Conservation (phyloP, 2,797 vertebrate species). For the Champsocephalus gunnari region DNA sequence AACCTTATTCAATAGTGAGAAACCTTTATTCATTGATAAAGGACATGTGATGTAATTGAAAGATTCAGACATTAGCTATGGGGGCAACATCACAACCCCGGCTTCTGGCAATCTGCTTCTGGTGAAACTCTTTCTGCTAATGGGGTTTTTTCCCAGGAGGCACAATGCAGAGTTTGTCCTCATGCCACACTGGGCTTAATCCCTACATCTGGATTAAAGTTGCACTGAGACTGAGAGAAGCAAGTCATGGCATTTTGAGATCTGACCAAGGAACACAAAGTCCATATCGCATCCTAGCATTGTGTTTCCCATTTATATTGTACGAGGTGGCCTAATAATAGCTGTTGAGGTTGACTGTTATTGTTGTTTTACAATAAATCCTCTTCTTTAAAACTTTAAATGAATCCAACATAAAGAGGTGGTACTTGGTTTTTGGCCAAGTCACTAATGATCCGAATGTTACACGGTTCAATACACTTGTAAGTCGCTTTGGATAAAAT, state of each 20-base stretch:
- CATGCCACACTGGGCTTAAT: slow-evolving; percentile 59
- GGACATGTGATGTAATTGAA: too few species aligned
- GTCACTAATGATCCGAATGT: background rate
- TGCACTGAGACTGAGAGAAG: slow-evolving; percentile 58
- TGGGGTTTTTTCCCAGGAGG: slow-evolving; percentile 58
- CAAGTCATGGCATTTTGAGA: slow-evolving; percentile 50
- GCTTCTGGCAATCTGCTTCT: slow-evolving; percentile 20
- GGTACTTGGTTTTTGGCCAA: too few species aligned
- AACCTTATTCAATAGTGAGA: background rate
- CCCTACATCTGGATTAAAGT: slow-evolving; percentile 73
- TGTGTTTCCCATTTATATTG: slow-evolving; percentile 24
- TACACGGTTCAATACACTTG: too few species aligned
- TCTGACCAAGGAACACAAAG: slow-evolving; percentile 43
- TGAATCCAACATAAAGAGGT: background rate
- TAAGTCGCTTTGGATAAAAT: too few species aligned
- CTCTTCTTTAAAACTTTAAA: background rate
- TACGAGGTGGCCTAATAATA: slow-evolving; percentile 31
- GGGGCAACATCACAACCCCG: slow-evolving; percentile 22
- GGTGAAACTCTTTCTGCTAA: slow-evolving; percentile 45
- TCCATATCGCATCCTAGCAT: slow-evolving; percentile 32
- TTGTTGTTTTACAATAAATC: slow-evolving; percentile 9
- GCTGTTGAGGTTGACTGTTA: slow-evolving; percentile 1
- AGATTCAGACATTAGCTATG: background rate
- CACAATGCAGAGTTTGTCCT: slow-evolving; percentile 75
- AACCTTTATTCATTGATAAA: background rate